Base-by-base conservation (phyloP, 2,888 invertebrate species). In the Oligia strigilis region DNA sequence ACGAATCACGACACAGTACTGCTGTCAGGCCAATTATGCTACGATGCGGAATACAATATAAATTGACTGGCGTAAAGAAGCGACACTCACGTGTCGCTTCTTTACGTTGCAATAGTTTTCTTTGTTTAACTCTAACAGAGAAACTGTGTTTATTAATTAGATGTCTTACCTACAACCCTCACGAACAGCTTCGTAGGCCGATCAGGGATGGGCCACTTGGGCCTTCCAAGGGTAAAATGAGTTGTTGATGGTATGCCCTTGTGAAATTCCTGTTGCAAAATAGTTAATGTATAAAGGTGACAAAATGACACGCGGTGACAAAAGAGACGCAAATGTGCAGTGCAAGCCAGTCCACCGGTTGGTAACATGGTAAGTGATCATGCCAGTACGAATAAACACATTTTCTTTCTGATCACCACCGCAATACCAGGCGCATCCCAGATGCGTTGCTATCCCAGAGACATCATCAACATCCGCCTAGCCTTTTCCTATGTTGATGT, bases 181-280 rank as follows among this genome's bases (percentile, higher is more conserved):
- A 96, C 95, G 79, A 86, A 94, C 76, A 94, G 88, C 82, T 97
- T 97, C 0, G 93, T 94, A 0, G 96, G 95, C 6, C 92, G 73
- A 85, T 97, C 97, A 4, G 74, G 23, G 6, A 92, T 91, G 71
- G 92, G 94, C 95, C 95, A 95, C 81, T 93, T 94, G 0, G 97
- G 97, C 66, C 97, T 92, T 17, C 97, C 95, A 17, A 91, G 91
- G 62, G 87, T 90, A 64, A 97, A 95, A 77, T 97, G 94, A 9
- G 93, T 91, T 0, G 97, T 97, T 2, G 96, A 95, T 11, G 97
- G 89, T 83, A 97, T 95, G 0, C 93, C 93, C 90, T 96, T 97
- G 80, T 94, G 93, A 8, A 87, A 88, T 90, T 97, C 97, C 97
- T 97, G 86, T 17, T 11, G 29, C 0, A 78, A 60, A 78, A 82